Base-by-base conservation (phyloP, 2,113 vertebrate genomes). In the Nicator chloris region DNA sequence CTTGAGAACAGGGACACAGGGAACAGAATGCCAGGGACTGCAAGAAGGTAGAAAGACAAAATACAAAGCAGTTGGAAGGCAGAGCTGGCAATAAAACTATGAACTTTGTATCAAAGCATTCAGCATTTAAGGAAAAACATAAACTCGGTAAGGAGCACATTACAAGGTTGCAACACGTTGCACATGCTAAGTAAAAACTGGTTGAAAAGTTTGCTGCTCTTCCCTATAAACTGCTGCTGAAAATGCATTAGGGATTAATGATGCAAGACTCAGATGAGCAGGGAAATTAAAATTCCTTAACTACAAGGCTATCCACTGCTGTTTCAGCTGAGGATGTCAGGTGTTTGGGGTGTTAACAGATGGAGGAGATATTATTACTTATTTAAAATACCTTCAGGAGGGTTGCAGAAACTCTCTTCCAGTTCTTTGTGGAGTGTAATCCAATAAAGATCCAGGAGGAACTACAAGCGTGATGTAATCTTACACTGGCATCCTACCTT, bases 131-230 rank as follows among this genome's bases (percentile, higher is more conserved):
- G 7, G 59, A 42, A 83, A 83, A 72, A 72, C 44, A 44, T 13
- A 53, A 59, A 60, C 7, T 76, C 1, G 0, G 5, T 35, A 31
- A 23, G 26, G 35, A 64, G 42, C 31, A 64, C 5, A 4, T 8
- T 7, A 22, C 18, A 65, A 35, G 18, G 6, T 5, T 20, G 60
- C 51, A 73, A 33, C 6, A 57, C 0, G 0, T 24, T 83, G 49
- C 35, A 5, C 2, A 1, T 8, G 4, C 5, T 26, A 73, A 69
- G 10, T 72, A 69, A 83, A 86, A 83, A 11, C 11, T 4, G 4
- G 13, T 14, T 64, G 13, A 80, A 49, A 3, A 39, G 30, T 57
- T 85, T 56, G 20, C 50, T 6, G 5, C 27, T 56, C 3, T 47
- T 66, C 40, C 16, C 28, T 61, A 4, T 13, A 44, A 82, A 63